These are phyloP conservation scores for Tetranychus urticae DNA, from an alignment of 1,140 invertebrate species.

Conservation along the genomic window DNA sequence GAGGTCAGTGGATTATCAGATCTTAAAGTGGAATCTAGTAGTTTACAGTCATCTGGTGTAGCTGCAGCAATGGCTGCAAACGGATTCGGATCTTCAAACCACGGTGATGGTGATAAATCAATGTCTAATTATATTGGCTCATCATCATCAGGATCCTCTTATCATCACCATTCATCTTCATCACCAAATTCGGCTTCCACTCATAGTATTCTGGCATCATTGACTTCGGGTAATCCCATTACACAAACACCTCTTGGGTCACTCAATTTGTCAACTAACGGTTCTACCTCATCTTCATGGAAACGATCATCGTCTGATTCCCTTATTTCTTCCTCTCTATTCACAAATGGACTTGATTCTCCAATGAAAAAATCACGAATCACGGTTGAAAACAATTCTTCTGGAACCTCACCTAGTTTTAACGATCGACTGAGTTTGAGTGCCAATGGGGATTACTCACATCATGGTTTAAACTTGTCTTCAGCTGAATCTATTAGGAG, in stretches of 20 bases:
- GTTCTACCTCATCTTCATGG: not conserved
- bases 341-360: not conserved
- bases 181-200: too few species aligned
- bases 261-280: too few species aligned
- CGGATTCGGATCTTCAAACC: not conserved
- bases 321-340: not conserved
- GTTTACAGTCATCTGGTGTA: not conserved
- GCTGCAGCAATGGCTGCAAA: not conserved
- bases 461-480: not conserved
- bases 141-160: not conserved
- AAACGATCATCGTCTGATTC: not conserved
- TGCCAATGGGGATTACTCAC: not conserved
- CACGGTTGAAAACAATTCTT: not conserved
- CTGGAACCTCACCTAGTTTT: not conserved
- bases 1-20: constrained; percentile 1
- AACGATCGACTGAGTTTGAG: not conserved
- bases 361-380: not conserved
- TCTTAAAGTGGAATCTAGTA: not conserved
- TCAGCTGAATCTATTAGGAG: not conserved
- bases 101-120: not conserved
- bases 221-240: too few species aligned
- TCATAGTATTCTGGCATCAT: too few species aligned
- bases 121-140: not conserved
- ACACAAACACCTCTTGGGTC: too few species aligned
- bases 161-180: too few species aligned